Base-by-base conservation (phyloP, 2,113 vertebrate genomes). In the Pseudorasbora parva region DNA sequence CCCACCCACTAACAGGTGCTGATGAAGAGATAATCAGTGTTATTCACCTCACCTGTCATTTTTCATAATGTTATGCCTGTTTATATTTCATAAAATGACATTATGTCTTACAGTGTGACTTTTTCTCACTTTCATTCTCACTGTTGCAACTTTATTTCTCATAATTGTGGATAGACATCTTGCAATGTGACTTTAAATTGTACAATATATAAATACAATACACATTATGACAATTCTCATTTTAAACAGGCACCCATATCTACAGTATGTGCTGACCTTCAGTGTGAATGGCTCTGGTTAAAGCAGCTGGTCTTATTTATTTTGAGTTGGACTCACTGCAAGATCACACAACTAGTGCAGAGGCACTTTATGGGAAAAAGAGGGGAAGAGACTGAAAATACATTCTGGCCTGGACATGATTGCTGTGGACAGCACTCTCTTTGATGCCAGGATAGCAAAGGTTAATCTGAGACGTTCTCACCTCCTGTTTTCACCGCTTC, bases 361-460 rank as follows among this genome's bases (percentile, higher is more conserved):
- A 85, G 80, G 82, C 51, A 89, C 45, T 84, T 85, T 84, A 81
- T 37, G 4, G 15, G 8, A 43, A 27, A 68, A 77, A 66, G 33
- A 43, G 8, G 12, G 78, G 86, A 30, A 85, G 47, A 86, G 76
- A 78, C 80, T 66, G 59, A 79, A 84, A 82, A 82, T 82, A 57
- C 78, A 89, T 87, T 78, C 86, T 62, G 71, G 82, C 73, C 82
- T 78, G 69, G 81, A 91, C 54, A 81, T 72, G 85, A 85, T 74
- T 84, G 75, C 89, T 89, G 85, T 78, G 88, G 88, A 90, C 86
- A 84, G 85, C 84, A 71, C 60, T 83, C 79, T 86, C 91, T 93
- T 90, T 93, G 89, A 92, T 90, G 88, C 85, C 79, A 66, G 73
- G 64, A 86, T 85, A 84, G 85, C 85, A 83, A 56, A 89, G 89